Conservation (phyloP, 2,113 vertebrate genomes). For the Trichechus manatus region DNA sequence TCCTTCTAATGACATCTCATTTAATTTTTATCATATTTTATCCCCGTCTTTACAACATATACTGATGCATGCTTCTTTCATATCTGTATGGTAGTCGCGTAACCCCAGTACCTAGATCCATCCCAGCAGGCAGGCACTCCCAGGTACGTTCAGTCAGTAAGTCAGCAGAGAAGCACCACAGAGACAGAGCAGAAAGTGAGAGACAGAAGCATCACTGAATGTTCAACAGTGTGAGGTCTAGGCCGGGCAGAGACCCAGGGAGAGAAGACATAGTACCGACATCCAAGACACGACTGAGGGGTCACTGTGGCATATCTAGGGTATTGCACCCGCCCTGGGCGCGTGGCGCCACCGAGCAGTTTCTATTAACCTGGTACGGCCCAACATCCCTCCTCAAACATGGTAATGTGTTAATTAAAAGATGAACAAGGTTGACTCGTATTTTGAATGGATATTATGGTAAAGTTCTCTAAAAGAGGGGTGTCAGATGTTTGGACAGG, state of each 20-base stretch:
- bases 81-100: neutral
- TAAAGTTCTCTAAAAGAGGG: too few species aligned
- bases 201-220: fast-evolving
- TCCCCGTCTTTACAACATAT: neutral
- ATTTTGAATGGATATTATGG: too few species aligned
- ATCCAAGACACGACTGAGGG: neutral
- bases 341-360: too few species aligned
- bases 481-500: too few species aligned
- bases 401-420: too few species aligned
- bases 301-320: too few species aligned
- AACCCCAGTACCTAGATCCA: neutral
- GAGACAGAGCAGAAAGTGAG: neutral
- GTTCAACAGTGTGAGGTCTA: neutral
- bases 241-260: neutral
- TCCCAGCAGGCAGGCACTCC: neutral
- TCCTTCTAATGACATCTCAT: neutral
- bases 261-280: neutral
- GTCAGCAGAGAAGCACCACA: neutral
- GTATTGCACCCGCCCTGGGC: too few species aligned
- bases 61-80: too few species aligned
- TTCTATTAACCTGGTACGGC: too few species aligned
- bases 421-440: too few species aligned
- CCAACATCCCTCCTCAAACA: too few species aligned
- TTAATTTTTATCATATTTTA: neutral
- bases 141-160: neutral